These are phyloP conservation scores for Rhinogobio ventralis DNA, from an alignment of 2,797 vertebrate species.

Conservation along the genomic window DNA sequence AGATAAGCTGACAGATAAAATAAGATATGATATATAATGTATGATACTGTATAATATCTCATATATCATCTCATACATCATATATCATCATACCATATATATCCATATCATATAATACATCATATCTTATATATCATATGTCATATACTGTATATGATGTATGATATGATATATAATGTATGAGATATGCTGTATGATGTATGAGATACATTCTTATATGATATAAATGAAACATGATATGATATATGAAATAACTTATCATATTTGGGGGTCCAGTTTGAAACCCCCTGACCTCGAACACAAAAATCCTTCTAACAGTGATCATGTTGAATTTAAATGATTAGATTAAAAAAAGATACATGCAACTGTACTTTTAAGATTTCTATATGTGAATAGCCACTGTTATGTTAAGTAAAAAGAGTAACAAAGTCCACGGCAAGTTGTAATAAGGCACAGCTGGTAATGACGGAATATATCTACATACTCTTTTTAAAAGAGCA, in stretches of 20 bases:
- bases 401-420: slow-evolving; percentile 19
- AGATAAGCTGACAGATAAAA: not conserved
- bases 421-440: not conserved
- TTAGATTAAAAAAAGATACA: not conserved
- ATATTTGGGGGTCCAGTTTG: not conserved
- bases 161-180: too few relatives aligned
- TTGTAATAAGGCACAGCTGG: not conserved
- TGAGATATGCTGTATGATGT: too few relatives aligned
- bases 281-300: not conserved
- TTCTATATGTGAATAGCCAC: not conserved
- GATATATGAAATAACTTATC: not conserved
- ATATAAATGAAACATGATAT: not conserved
- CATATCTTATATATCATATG: too few relatives aligned
- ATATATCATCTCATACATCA: too few relatives aligned
- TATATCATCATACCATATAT: too few relatives aligned
- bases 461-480: slow-evolving; percentile 1
- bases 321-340: not conserved
- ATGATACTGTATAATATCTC: too few relatives aligned
- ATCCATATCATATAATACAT: too few relatives aligned
- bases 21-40: too few relatives aligned
- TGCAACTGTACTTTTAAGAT: slow-evolving; percentile 5
- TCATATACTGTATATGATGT: too few relatives aligned
- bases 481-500: slow-evolving; percentile 1
- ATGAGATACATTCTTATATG: not conserved
- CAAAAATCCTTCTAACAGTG: not conserved